phyloP scores from a whole-genome alignment of 2,113 vertebrate genomes.

The Gobius niger region DNA sequence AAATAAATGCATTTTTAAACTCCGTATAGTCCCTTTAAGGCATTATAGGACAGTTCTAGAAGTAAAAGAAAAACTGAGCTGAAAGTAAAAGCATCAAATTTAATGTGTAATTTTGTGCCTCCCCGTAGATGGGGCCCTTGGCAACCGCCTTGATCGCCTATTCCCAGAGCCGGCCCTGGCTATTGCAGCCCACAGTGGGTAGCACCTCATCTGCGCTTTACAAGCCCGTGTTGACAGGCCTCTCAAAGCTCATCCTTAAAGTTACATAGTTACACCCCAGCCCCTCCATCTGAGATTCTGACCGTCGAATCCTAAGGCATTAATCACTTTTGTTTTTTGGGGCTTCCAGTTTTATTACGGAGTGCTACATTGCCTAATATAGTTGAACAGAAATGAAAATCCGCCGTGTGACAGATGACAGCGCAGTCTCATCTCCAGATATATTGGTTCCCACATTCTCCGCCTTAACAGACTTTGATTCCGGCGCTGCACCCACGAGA shows the following conservation, averaged over 20 bases:
- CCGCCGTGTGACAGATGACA: constrained; percentile 31
- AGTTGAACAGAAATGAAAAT: constrained; percentile 19
- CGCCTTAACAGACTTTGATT: constrained; percentile 34
- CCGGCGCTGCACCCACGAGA: constrained; percentile 20
- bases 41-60: too few species aligned
- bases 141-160: too few species aligned
- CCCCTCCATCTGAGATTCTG: neutral
- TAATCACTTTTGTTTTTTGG: constrained; percentile 19
- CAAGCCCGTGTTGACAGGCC: too few species aligned
- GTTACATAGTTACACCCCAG: neutral
- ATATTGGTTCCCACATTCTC: constrained; percentile 28
- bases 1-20: too few species aligned
- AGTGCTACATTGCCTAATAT: constrained; percentile 21
- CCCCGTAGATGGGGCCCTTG: too few species aligned
- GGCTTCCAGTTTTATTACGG: constrained; percentile 23
- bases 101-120: too few species aligned
- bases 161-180: too few species aligned
- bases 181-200: too few species aligned
- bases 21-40: too few species aligned
- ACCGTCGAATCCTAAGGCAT: neutral
- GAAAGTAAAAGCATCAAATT: too few species aligned
- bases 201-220: too few species aligned
- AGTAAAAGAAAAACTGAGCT: too few species aligned
- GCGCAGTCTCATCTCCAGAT: constrained; percentile 24
- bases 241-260: neutral